Conservation (phyloP, 2,113 vertebrate species). For the Clupea harengus region DNA sequence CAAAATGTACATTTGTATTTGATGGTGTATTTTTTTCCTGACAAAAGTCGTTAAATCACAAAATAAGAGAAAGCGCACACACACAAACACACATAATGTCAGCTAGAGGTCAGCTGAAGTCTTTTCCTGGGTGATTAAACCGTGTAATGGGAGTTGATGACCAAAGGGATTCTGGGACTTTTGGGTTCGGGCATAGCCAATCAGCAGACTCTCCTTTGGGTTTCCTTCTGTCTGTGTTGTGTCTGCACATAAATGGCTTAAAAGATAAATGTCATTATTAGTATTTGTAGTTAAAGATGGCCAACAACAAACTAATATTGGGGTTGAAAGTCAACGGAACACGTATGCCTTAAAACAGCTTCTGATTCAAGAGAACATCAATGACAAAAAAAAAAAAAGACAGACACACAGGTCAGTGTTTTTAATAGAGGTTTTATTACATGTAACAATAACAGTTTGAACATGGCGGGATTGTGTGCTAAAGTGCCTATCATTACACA, state of each 20-base stretch:
- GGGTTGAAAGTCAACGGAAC: neutral
- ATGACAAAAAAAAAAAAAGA: conserved; percentile 25
- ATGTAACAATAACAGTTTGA: conserved; percentile 44
- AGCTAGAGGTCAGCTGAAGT: conserved; percentile 52
- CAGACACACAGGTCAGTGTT: conserved; percentile 26
- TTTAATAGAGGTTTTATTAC: conserved; percentile 64
- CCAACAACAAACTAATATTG: neutral
- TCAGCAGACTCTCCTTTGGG: neutral
- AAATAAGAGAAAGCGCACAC: conserved; percentile 1
- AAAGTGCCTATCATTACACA: conserved; percentile 65
- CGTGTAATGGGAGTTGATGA: conserved; percentile 32
- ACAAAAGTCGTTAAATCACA: neutral
- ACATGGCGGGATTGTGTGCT: conserved; percentile 59
- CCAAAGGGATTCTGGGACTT: neutral
- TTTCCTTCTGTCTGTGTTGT: neutral
- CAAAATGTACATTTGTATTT: no score
- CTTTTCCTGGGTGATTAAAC: conserved; percentile 51
- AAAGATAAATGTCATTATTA: neutral
- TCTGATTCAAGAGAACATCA: neutral
- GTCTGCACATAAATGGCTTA: neutral
- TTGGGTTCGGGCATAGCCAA: neutral
- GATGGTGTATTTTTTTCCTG: neutral
- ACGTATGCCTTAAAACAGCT: neutral
- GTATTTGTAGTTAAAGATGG: neutral
- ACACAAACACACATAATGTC: conserved; percentile 37